These are phyloP conservation scores for Dendrocincla tyrannina DNA, from an alignment of 2,797 vertebrate species.

Conservation along the genomic window DNA sequence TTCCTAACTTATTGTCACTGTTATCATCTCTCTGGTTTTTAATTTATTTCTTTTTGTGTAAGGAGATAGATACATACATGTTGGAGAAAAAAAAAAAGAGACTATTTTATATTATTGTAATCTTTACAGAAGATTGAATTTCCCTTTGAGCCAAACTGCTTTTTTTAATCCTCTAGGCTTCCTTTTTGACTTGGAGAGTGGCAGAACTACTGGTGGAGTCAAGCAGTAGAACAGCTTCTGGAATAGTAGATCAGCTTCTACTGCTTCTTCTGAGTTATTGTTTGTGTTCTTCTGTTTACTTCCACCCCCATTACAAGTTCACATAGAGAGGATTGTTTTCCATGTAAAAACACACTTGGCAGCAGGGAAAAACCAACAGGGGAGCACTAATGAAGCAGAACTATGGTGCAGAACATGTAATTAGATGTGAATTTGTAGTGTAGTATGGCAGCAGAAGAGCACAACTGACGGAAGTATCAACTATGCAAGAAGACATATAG, in stretches of 20 bases:
- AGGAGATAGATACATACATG: neutral
- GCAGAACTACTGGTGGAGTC: neutral
- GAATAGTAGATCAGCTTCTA: neutral
- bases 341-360: neutral
- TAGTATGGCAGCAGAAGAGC: conserved; percentile 23
- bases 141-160: neutral
- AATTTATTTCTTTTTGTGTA: neutral
- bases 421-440: conserved; percentile 46
- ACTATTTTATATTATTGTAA: neutral
- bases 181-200: neutral
- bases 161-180: neutral
- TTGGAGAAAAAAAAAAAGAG: neutral
- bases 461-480: conserved; percentile 33
- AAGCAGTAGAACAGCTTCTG: conserved; percentile 6
- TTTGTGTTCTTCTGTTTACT: conserved; percentile 20
- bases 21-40: neutral
- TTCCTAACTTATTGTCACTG: neutral
- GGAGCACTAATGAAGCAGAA: conserved; percentile 34
- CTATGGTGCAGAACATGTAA: conserved; percentile 16
- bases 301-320: neutral
- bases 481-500: neutral
- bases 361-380: neutral
- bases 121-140: neutral
- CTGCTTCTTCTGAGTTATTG: neutral
- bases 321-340: conserved; percentile 17